phyloP scores from a whole-genome alignment of 2,113 vertebrate species.

The Dromiciops gliroides region DNA sequence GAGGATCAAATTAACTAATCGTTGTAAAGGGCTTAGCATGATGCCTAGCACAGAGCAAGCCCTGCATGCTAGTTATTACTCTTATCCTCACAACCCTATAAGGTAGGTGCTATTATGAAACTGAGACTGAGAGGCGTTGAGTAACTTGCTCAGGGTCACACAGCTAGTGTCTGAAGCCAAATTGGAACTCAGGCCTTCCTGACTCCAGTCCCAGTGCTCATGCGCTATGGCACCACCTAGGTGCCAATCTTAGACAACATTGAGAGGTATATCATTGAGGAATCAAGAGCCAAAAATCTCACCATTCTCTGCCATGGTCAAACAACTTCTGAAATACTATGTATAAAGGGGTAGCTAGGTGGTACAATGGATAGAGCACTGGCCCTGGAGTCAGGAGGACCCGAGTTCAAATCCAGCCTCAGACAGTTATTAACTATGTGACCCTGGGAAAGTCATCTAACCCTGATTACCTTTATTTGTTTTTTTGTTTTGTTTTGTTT shows the following conservation, averaged over 20 bases:
- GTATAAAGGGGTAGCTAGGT: too few relatives aligned
- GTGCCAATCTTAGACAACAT: neutral
- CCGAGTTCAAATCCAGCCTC: too few relatives aligned
- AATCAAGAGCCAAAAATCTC: neutral
- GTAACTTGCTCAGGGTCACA: neutral
- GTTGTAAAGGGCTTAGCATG: neutral
- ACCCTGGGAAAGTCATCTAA: too few relatives aligned
- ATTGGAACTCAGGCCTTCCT: neutral
- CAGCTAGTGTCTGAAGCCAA: neutral
- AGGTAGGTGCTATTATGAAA: neutral
- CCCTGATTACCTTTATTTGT: too few relatives aligned
- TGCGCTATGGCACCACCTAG: neutral
- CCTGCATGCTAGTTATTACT: neutral
- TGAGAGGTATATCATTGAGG: neutral
- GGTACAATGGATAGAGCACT: too few relatives aligned
- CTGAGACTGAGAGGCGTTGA: neutral
- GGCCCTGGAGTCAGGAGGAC: too few relatives aligned
- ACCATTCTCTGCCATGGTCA: neutral
- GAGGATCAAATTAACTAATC: neutral
- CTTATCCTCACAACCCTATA: neutral
- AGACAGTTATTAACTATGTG: too few relatives aligned
- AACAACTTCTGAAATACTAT: neutral
- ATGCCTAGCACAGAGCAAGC: neutral
- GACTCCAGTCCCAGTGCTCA: neutral
- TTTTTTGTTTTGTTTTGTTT: too few relatives aligned